A percentile compares a stretch with the other conserved stretches of the same genome.
Evolutionary conservation across 2,113 vertebrate species (phyloP).

Genomic region (Eupsittula cactorum): DNA sequence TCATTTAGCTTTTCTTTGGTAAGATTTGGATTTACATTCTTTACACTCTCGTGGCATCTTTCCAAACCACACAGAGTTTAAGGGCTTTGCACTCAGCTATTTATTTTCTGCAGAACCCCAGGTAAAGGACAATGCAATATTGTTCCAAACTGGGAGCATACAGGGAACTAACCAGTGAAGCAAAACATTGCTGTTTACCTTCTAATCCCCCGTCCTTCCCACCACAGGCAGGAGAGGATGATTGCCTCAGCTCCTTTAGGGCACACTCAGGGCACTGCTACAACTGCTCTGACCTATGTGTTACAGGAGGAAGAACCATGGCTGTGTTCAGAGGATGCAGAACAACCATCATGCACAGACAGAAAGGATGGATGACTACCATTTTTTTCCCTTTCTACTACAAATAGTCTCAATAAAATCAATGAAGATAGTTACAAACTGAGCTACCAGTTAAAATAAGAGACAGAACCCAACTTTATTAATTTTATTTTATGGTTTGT

Average conservation of each 20-base stretch:
- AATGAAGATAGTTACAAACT: neutral
- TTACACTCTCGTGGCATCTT: neutral
- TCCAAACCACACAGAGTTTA: neutral
- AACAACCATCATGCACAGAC: neutral
- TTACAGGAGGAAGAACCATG: neutral
- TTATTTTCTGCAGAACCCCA: neutral
- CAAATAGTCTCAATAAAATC: neutral
- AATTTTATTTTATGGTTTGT: neutral
- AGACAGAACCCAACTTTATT: neutral
- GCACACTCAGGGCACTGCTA: neutral
- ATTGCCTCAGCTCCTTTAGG: neutral
- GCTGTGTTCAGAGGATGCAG: neutral
- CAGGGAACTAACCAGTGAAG: neutral
- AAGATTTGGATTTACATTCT: neutral
- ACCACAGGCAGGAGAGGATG: neutral
- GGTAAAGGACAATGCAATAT: neutral
- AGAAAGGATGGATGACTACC: neutral
- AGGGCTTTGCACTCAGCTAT: neutral
- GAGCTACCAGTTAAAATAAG: neutral
- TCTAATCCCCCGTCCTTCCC: neutral
- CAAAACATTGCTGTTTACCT: neutral
- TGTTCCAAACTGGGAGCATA: neutral
- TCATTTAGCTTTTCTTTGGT: neutral
- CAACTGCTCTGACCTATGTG: neutral
- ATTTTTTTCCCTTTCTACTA: neutral